Percentiles rank a stretch among this genome's conserved stretches.
Conservation (phyloP, 2,797 vertebrate genomes). For the Falco novaeseelandiae region DNA sequence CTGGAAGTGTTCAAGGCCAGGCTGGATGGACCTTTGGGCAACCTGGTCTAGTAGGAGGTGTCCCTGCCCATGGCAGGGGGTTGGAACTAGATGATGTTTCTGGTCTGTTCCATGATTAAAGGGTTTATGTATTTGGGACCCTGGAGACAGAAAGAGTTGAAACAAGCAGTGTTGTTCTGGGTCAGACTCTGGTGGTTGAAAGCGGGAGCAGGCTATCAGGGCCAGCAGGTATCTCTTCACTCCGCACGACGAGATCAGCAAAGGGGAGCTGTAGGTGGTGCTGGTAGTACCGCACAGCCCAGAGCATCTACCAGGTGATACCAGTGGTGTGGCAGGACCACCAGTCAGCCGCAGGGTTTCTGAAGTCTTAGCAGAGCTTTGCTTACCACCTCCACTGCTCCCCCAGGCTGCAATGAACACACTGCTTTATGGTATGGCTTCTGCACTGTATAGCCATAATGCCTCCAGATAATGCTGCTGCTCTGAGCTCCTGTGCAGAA, state of each 20-base stretch:
- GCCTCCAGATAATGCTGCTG: neutral
- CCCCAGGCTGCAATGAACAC: neutral
- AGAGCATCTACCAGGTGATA: neutral
- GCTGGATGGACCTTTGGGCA: too few relatives aligned
- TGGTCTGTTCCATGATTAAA: too few relatives aligned
- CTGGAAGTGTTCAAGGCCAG: too few relatives aligned
- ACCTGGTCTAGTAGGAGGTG: too few relatives aligned
- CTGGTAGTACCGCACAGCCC: neutral
- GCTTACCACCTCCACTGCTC: neutral
- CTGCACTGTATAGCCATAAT: rapidly evolving
- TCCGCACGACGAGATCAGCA: neutral
- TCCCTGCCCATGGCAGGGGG: too few relatives aligned
- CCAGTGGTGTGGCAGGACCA: neutral
- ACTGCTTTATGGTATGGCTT: neutral
- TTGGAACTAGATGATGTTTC: too few relatives aligned
- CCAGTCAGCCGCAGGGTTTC: neutral
- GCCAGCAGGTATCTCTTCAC: neutral
- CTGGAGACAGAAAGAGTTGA: neutral
- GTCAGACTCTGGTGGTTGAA: neutral
- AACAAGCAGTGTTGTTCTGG: neutral
- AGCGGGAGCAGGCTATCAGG: neutral
- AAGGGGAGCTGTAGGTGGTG: neutral
- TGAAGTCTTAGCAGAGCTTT: neutral
- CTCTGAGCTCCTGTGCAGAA: neutral
- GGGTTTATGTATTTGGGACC: neutral